Evolutionary conservation across 2,888 invertebrate genomes (phyloP).

Genomic region (Ophion obscuratus): DNA sequence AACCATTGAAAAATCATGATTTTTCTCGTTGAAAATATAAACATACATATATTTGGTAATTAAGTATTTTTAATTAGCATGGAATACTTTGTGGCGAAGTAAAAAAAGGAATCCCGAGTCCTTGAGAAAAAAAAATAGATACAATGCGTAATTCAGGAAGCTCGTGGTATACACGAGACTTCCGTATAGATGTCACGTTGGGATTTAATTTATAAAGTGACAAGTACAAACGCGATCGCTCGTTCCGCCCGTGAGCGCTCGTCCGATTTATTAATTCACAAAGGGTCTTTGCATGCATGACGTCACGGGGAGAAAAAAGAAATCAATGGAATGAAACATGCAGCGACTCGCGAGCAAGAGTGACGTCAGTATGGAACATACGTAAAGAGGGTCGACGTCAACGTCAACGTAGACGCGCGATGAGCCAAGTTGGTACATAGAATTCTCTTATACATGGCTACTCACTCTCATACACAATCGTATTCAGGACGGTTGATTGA

Average conservation of each 20-base stretch:
- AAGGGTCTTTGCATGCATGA: constrained; percentile 75
- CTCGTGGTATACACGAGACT: neutral
- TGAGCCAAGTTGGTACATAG: constrained; percentile 27
- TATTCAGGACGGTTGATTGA: constrained; percentile 32
- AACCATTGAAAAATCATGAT: too few species aligned
- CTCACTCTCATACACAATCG: neutral
- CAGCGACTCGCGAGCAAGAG: constrained; percentile 60
- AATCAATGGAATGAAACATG: constrained; percentile 79
- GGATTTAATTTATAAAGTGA: constrained; percentile 25
- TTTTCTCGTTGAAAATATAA: too few species aligned
- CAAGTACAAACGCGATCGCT: neutral
- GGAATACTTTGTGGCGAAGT: neutral
- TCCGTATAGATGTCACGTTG: neutral
- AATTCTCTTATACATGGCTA: constrained; percentile 4
- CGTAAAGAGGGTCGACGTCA: constrained; percentile 52
- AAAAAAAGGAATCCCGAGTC: neutral
- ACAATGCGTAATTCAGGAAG: constrained; percentile 17
- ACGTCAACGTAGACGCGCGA: constrained; percentile 41
- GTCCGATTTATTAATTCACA: constrained; percentile 73
- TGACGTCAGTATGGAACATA: constrained; percentile 61
- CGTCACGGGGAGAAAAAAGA: constrained; percentile 74
- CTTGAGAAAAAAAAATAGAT: constrained; percentile 11
- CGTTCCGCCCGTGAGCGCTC: constrained; percentile 4
- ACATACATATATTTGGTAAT: too few species aligned
- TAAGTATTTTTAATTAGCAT: neutral